These are phyloP conservation scores for Tupaia tana DNA, from an alignment of 2,113 vertebrate genomes.

Conservation along the genomic window DNA sequence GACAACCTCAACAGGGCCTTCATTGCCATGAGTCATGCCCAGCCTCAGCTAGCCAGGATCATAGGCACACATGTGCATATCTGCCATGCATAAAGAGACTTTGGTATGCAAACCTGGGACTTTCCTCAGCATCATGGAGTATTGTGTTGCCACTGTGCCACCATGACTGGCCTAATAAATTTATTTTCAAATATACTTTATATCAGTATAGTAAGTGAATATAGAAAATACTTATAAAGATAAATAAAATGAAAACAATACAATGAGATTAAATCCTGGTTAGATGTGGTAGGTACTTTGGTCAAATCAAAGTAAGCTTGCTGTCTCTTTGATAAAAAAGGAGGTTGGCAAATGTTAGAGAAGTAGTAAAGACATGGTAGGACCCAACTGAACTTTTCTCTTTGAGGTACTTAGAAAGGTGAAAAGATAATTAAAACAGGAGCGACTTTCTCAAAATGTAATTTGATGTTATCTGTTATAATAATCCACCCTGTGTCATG, in stretches of 20 bases:
- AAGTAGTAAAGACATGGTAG: neutral
- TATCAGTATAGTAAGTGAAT: neutral
- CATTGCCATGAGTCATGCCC: too few species aligned
- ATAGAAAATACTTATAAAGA: constrained; percentile 26
- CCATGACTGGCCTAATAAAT: neutral
- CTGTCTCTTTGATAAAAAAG: neutral
- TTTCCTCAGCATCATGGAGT: too few species aligned
- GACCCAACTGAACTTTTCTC: neutral
- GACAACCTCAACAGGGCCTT: too few species aligned
- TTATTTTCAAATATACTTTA: constrained; percentile 10
- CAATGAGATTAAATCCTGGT: constrained; percentile 9
- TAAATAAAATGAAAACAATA: constrained; percentile 5
- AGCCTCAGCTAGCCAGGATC: too few species aligned
- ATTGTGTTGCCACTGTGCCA: too few species aligned
- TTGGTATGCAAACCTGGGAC: too few species aligned
- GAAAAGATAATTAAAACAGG: neutral
- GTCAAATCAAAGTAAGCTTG: neutral
- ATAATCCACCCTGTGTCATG: neutral
- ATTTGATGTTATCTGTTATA: neutral
- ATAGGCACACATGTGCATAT: too few species aligned
- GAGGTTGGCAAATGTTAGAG: neutral
- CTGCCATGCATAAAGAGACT: too few species aligned
- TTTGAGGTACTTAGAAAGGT: neutral
- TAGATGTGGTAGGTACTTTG: neutral
- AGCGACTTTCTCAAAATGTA: neutral